These are phyloP conservation scores for Telmatochromis sp. DNA, from an alignment of 2,113 vertebrate genomes.

Conservation along the genomic window DNA sequence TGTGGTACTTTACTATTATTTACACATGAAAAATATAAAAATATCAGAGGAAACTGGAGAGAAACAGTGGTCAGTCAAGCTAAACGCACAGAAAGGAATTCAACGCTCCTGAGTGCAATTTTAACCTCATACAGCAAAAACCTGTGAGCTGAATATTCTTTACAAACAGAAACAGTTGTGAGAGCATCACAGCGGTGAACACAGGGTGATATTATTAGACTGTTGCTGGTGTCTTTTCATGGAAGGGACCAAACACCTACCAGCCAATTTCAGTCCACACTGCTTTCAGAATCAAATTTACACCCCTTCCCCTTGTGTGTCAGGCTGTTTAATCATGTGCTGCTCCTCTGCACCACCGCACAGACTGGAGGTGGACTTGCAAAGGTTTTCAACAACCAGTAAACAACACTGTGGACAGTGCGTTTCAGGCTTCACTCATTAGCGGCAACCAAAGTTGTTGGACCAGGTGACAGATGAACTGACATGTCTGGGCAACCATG, in stretches of 20 bases:
- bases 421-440: conserved; percentile 19
- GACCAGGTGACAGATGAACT: conserved; percentile 8
- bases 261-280: background rate
- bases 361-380: background rate
- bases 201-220: background rate
- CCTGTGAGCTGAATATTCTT: background rate
- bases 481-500: background rate
- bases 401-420: background rate
- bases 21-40: background rate
- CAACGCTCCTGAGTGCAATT: background rate
- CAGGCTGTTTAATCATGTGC: background rate
- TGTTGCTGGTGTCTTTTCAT: background rate
- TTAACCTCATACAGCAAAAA: background rate
- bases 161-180: background rate
- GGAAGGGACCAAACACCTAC: background rate
- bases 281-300: background rate
- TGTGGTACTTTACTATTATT: background rate
- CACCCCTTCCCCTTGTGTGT: background rate
- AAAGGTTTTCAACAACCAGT: background rate
- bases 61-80: background rate
- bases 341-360: background rate
- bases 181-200: background rate
- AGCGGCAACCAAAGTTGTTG: conserved; percentile 16
- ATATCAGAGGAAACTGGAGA: background rate
- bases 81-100: background rate